Base-by-base conservation (phyloP, 2,888 invertebrate genomes). In the Ormyrus rosae region DNA sequence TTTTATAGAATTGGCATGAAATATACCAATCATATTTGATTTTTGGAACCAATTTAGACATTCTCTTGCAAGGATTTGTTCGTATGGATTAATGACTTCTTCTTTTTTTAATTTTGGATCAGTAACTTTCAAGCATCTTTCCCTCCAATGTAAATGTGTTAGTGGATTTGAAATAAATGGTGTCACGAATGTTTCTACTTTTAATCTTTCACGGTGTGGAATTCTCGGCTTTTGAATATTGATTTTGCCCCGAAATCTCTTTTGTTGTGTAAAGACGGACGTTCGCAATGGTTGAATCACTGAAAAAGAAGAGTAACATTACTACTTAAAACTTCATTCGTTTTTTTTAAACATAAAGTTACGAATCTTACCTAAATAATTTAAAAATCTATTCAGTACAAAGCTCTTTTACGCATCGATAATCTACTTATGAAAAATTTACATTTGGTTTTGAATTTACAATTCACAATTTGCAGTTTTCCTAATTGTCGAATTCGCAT, bases 161-260 rank as follows among this genome's bases (percentile, higher is more conserved):
- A 91, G 89, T 19, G 92, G 92, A 63, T 92, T 91, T 9, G 92
- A 90, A 86, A 93, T 94, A 61, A 91, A 91, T 0, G 96, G 96
- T 86, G 93, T 92, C 0, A 94, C 91, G n/a, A 96, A 91, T 83
- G 93, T 93, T 65, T 95, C 89, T 61, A 95, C 92, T 84, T 93
- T 92, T 19, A 94, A 95, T 83, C 94, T 93, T 83, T 93, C 93
- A 87, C 93, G 96, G 89, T 95, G 95, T 0, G 95, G 94, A 70
- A 93, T 91, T 86, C 92, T 93, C 0, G 96, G 96, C 83, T 92
- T 93, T 89, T 95, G 95, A 61, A 96, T 93, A 87, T 96, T 96
- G 72, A 96, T 95, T 91, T 96, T 95, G 3, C 95, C 94, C 45
- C 95, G 92, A 88, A 93, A 95, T 84, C 96, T 92, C 87, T 94